Evolutionary conservation across 2,113 vertebrate species (phyloP), one percentile per base, ranked within the genome.

Genomic region (Etheostoma spectabile): DNA sequence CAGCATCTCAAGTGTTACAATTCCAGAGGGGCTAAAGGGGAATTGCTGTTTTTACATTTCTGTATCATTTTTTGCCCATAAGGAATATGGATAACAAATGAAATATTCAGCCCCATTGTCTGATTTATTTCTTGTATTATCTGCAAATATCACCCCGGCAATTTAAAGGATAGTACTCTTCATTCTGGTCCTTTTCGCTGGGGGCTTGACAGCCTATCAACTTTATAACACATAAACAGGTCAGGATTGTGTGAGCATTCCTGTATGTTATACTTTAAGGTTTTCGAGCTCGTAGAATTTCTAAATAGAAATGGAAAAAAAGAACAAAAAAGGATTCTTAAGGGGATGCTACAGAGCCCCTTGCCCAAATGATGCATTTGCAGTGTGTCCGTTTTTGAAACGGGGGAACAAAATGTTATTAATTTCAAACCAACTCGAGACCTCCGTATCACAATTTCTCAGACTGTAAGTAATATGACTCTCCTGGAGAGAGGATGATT

Each of bases 11-110:
- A 93, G 94, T 95, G 94, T 92, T 91, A 89, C 90, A 92, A 80
- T 93, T 95, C 96, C 96, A 94, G 93, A 92, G 95, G 95, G 96
- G 91, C 85, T 71, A 61, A 93, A 90, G 91, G 88, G 82, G 95
- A 96, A 96, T 94, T 95, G 95, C 93, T 94, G 95, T 93, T 95
- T 96, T 96, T 96, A 94, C 93, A 93, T 96, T 96, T 96, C 90
- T 94, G 90, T 95, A 95, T 93, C 94, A 95, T 96, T 94, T 90
- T 77, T 94, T 95, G 95, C 96, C 96, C 95, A 95, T 94, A 95
- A 97, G 96, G 96, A 97, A 95, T 96, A 95, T 95, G 92, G 96
- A 95, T 96, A 97, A 96, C 94, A 97, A 97, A 97, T 96, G 96
- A 96, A 97, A 96, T 95, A 97, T 92, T 96, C 95, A 94, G 95